A percentile compares a stretch with the other conserved stretches of the same genome.
These are phyloP conservation scores for Orchestes rusci DNA, from an alignment of 2,888 invertebrate species.

Conservation along the genomic window DNA sequence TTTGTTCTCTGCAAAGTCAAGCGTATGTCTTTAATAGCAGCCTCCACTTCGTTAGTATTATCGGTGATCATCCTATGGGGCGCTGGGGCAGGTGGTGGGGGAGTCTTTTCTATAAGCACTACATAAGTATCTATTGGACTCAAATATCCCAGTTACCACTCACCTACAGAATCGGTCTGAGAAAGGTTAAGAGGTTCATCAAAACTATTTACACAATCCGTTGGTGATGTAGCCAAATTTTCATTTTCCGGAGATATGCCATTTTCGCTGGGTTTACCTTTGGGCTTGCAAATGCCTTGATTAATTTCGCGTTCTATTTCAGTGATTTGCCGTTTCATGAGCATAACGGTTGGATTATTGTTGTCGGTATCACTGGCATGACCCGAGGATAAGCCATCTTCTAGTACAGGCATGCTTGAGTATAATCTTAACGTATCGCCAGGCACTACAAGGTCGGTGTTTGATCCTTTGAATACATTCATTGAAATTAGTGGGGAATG, in stretches of 20 bases:
- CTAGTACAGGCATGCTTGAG: conserved; percentile 83
- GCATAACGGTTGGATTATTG: conserved; percentile 67
- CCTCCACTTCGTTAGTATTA: conserved; percentile 45
- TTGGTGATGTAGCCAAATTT: conserved; percentile 33
- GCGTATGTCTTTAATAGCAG: conserved; percentile 77
- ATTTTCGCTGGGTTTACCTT: conserved; percentile 37
- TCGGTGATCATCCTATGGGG: conserved; percentile 55
- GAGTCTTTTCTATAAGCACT: conserved; percentile 48
- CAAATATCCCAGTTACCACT: no score
- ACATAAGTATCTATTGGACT: no score
- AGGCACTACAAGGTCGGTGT: conserved; percentile 53
- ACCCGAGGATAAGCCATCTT: conserved; percentile 90
- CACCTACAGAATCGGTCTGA: conserved; percentile 40
- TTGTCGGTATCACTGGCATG: conserved; percentile 90
- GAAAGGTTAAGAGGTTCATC: conserved; percentile 38
- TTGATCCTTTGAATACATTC: conserved; percentile 47
- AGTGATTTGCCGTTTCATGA: conserved; percentile 62
- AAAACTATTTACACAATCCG: conserved; percentile 39
- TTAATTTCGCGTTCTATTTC: conserved; percentile 66
- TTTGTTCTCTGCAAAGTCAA: conserved; percentile 69
- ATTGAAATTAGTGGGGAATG: no score
- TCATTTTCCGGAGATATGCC: conserved; percentile 33
- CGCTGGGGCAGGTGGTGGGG: conserved; percentile 70
- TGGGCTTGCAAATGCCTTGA: conserved; percentile 40
- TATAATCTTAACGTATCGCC: conserved; percentile 60